Conservation (phyloP, 2,888 invertebrate genomes). For the Homarus gammarus region DNA sequence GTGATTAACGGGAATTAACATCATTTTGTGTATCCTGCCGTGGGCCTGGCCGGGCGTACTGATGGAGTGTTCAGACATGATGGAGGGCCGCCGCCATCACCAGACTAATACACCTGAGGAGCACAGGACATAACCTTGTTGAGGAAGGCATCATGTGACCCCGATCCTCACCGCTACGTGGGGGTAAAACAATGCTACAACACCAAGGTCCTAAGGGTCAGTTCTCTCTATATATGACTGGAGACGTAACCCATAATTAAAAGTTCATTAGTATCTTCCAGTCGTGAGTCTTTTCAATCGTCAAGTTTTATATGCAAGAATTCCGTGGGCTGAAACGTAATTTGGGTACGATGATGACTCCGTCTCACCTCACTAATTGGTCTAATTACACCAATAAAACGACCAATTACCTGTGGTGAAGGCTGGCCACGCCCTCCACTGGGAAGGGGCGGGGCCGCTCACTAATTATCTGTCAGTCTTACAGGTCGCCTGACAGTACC, state of each 20-base stretch:
- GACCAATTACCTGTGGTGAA: constrained; percentile 57
- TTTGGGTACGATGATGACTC: constrained; percentile 35
- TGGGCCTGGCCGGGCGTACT: no score
- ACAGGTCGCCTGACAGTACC: background rate
- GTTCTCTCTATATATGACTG: background rate
- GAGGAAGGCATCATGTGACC: no score
- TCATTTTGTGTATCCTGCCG: background rate
- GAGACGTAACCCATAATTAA: background rate
- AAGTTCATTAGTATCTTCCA: background rate
- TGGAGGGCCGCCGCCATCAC: no score
- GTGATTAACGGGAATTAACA: background rate
- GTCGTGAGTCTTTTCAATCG: background rate
- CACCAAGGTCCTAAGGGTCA: background rate
- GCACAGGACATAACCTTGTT: no score
- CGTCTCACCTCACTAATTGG: constrained; percentile 55
- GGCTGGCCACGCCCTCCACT: constrained; percentile 56
- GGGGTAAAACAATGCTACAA: no score
- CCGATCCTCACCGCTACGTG: no score
- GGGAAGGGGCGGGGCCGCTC: constrained; percentile 30
- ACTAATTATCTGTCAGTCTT: constrained; percentile 32
- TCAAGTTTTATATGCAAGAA: constrained; percentile 35
- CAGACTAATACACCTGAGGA: no score
- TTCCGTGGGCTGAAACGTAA: constrained; percentile 36
- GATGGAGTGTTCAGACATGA: no score
- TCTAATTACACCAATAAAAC: constrained; percentile 66